phyloP scores from a whole-genome alignment of 2,888 invertebrate genomes.

The Pristionchus fissidentatus region DNA sequence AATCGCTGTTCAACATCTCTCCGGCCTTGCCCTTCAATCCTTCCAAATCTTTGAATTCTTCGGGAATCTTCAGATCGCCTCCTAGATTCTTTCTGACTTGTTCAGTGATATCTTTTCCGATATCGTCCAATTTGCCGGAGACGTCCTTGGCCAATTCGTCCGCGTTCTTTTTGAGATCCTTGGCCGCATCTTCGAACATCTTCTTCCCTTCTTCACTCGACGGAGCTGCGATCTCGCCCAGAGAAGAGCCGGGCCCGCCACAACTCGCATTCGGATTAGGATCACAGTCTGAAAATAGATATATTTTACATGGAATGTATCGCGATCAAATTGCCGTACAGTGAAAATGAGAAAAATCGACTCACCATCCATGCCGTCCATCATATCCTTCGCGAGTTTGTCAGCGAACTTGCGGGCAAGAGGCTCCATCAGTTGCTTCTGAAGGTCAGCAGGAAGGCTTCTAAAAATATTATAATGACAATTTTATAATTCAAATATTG shows the following conservation, averaged over 20 bases:
- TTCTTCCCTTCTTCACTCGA: neutral
- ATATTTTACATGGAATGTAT: too few species aligned
- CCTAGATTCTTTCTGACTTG: too few species aligned
- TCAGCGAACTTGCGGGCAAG: neutral
- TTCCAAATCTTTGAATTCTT: too few species aligned
- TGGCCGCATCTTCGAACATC: neutral
- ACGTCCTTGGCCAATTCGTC: neutral
- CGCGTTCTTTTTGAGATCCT: neutral
- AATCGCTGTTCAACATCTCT: neutral
- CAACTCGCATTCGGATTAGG: too few species aligned
- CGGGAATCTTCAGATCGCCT: too few species aligned
- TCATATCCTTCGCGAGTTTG: constrained; percentile 19
- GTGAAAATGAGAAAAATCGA: neutral
- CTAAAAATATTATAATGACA: neutral
- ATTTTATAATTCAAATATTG: neutral
- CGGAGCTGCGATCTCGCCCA: neutral
- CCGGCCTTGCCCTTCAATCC: neutral
- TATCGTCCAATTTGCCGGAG: too few species aligned
- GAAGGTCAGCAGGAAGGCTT: neutral
- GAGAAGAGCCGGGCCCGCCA: neutral
- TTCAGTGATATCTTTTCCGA: too few species aligned
- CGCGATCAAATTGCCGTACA: neutral
- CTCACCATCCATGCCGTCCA: neutral
- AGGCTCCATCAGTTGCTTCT: constrained; percentile 13
- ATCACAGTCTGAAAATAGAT: neutral